A percentile compares a stretch with the other conserved stretches of the same genome.
phyloP scores from a whole-genome alignment of 92 coral and sea anemone species.

The Isaurus tuberculatus region DNA sequence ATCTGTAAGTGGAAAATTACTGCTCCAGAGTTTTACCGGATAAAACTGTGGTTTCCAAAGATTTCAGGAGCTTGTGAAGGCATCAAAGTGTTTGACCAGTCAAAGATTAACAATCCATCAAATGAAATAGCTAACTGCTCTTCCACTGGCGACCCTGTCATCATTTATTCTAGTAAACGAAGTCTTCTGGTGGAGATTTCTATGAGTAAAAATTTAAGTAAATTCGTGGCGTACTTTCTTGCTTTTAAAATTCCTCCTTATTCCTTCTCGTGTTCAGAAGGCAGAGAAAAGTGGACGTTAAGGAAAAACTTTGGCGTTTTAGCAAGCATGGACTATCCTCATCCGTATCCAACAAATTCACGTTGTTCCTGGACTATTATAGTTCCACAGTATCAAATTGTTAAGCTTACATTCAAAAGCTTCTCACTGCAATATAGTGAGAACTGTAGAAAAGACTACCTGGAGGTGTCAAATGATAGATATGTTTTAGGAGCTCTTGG shows the following conservation, averaged over 20 bases:
- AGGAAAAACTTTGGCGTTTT: neutral
- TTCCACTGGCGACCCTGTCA: neutral
- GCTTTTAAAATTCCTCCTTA: conserved; percentile 35
- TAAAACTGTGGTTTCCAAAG: conserved; percentile 32
- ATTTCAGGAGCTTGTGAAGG: neutral
- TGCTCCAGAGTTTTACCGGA: conserved; percentile 20
- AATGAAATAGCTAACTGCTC: conserved; percentile 6
- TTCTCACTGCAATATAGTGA: conserved; percentile 25
- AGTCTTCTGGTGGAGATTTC: conserved; percentile 18
- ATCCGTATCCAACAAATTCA: neutral
- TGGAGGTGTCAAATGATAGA: conserved; percentile 2
- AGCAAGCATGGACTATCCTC: conserved; percentile 34
- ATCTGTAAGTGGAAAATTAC: conserved; percentile 37
- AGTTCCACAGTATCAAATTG: neutral
- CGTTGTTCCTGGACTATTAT: conserved; percentile 19
- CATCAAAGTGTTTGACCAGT: conserved; percentile 13
- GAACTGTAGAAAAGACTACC: conserved; percentile 1
- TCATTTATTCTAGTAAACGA: conserved; percentile 16
- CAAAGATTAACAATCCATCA: neutral
- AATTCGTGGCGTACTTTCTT: neutral
- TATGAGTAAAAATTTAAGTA: neutral
- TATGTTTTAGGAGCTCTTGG: neutral
- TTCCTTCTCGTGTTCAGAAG: conserved; percentile 16
- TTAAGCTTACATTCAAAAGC: conserved; percentile 23
- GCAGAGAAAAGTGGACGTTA: neutral